Base-by-base conservation (phyloP, 2,888 invertebrate genomes). In the Chaetoderma sp. region DNA sequence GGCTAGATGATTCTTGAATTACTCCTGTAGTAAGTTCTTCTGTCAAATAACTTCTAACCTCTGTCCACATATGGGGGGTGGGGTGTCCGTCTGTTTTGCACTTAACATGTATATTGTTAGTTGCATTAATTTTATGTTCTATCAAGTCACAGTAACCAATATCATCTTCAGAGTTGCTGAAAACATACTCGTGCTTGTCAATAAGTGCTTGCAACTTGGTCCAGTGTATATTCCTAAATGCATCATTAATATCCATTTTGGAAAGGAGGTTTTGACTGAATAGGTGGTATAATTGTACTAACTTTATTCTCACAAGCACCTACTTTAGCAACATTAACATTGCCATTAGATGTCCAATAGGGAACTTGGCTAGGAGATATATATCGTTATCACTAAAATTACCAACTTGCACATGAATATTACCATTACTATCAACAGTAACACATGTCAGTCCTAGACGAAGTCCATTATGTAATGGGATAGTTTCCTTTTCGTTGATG, bases 391-490 rank as follows among this genome's bases (percentile, higher is more conserved):
- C 25, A 25, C 8, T 10, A 25, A 50, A 50, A 25, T 50, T 50
- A 6, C 27, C 50, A 18, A 52, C 4, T 18, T 52, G 30, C 32
- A 52, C 32, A 18, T 18, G 21, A 8, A 52, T 21, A 16, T 32
- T 28, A 21, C 52, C 52, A 30, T 25, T 30, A 10, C 32, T 52
- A n/a, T 52, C 52, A 27, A 28, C 8, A 8, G 32, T 28, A 21
- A 52, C 52, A 52, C 28, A 52, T 10, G 52, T 30, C 32, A 33
- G 52, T 28, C 52, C 52, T 21, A 52, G 28, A 18, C n/a, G 18
- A 30, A 52, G 16, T 30, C 52, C 52, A 10, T 28, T 25, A 13
- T 16, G 52, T 52, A 52, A 30, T 16, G 21, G 18, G 28, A 32
- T 10, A 32, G n/a, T 28, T 8, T n/a, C n/a, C 8, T 30, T 28